Base-by-base conservation (phyloP, 2,797 vertebrate species). In the Coendou prehensilis region DNA sequence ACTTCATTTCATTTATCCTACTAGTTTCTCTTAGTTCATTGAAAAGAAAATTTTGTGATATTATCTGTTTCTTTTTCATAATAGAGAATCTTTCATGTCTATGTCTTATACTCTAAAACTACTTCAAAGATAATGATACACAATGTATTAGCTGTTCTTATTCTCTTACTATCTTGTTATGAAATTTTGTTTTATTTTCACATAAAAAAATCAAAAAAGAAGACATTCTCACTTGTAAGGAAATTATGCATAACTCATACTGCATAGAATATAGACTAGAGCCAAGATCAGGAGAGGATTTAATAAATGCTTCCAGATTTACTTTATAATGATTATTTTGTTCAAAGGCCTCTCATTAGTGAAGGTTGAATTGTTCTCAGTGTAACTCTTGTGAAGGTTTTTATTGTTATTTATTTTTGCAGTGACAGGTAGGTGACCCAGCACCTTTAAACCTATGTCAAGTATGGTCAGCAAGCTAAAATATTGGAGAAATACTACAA, bases 151-250 rank as follows among this genome's bases (percentile, higher is more conserved):
- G 2, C 17, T 28, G 6, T 76, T 47, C 73, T 76, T 76, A 47
- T 47, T 30, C 6, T 71, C n/a, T 75, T 45, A 28, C 15, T 28
- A 50, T 41, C 41, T 71, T 71, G 45, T 15, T 76, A 50, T 50
- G 26, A 76, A 47, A 76, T 76, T 71, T 41, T 28, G 11, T 47
- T 75, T 76, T 76, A 30, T 76, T 50, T 76, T 76, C 73, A 76
- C 45, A 76, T 76, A 75, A 73, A 75, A 93, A 33, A 33, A 61
- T 63, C 57, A 80, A 93, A 73, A 73, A 85, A 94, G 85, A 91
- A 61, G 17, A 54, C 33, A 73, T 71, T 1, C 30, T 17, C n/a
- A 87, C 41, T 17, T 92, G 9, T 47, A 59, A 89, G 83, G 67
- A 88, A 73, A 7, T 30, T 11, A 79, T 4, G 14, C 50, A 89